A percentile compares a stretch with the other conserved stretches of the same genome.
Conservation (phyloP, 1,140 invertebrate species). For the Bombus waltoni region DNA sequence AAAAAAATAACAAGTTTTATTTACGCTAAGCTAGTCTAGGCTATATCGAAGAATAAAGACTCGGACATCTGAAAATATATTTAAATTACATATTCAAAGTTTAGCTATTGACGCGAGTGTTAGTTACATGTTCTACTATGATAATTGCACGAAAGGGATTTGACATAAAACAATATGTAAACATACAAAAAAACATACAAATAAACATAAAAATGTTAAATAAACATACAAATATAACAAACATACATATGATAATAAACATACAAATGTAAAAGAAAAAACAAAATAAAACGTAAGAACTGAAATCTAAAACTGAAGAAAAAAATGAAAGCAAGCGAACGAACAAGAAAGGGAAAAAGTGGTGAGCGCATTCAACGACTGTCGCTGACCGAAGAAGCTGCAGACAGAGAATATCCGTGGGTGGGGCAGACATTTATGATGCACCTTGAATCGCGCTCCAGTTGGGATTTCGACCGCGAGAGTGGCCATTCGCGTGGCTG, state of each 20-base stretch:
- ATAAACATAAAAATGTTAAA: too few species aligned
- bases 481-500: conserved; percentile 22
- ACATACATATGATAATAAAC: too few species aligned
- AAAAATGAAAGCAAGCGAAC: background rate
- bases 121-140: too few species aligned
- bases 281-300: background rate
- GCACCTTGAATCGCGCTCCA: conserved; percentile 3
- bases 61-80: too few species aligned
- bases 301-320: background rate
- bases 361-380: background rate
- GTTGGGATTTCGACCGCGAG: conserved; percentile 21
- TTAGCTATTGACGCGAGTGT: too few species aligned
- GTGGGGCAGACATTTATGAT: background rate
- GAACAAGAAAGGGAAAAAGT: background rate
- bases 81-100: too few species aligned
- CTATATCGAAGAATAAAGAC: too few species aligned
- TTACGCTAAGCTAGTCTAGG: too few species aligned
- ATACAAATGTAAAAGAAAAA: background rate
- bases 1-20: too few species aligned
- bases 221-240: background rate
- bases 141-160: too few species aligned
- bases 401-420: background rate
- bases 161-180: too few species aligned
- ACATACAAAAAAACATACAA: too few species aligned
- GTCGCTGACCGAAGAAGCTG: background rate